Conservation (phyloP, 2,888 invertebrate genomes). For the Dryadula phaetusa region DNA sequence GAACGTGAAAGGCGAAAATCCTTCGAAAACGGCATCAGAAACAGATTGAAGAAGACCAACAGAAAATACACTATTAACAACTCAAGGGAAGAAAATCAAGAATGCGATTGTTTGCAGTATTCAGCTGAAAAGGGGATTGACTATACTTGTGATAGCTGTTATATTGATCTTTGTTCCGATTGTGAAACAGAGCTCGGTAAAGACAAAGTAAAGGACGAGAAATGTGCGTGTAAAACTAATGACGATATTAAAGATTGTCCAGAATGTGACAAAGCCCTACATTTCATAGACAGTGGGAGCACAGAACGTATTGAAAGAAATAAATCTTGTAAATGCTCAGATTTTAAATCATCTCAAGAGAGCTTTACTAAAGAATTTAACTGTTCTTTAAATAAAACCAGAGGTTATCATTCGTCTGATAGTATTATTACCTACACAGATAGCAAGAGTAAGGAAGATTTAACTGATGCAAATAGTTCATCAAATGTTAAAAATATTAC, state of each 20-base stretch:
- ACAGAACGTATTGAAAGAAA: conserved; percentile 72
- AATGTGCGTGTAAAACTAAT: conserved; percentile 61
- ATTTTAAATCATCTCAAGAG: conserved; percentile 79
- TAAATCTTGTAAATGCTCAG: conserved; percentile 71
- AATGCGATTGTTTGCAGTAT: conserved; percentile 72
- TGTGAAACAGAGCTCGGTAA: conserved; percentile 71
- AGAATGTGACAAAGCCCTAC: conserved; percentile 74
- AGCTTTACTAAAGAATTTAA: conserved; percentile 74
- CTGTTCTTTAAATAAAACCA: conserved; percentile 69
- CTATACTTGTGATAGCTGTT: conserved; percentile 76
- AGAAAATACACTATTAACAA: conserved; percentile 70
- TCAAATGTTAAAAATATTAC: conserved; percentile 66
- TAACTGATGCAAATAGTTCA: conserved; percentile 67
- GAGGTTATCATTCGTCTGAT: conserved; percentile 78
- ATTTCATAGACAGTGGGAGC: conserved; percentile 75
- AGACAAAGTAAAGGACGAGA: conserved; percentile 60
- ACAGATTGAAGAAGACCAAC: conserved; percentile 84
- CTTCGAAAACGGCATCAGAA: conserved; percentile 84
- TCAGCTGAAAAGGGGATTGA: conserved; percentile 75
- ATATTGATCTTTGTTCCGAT: conserved; percentile 75
- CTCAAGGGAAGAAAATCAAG: conserved; percentile 61
- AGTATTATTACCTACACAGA: conserved; percentile 75
- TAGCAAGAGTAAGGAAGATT: conserved; percentile 69
- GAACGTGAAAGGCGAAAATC: conserved; percentile 88
- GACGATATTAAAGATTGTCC: conserved; percentile 65